Percentiles rank a stretch among this genome's conserved stretches.
Evolutionary conservation across 2,113 vertebrate species (phyloP).

Genomic region (Martes martes): DNA sequence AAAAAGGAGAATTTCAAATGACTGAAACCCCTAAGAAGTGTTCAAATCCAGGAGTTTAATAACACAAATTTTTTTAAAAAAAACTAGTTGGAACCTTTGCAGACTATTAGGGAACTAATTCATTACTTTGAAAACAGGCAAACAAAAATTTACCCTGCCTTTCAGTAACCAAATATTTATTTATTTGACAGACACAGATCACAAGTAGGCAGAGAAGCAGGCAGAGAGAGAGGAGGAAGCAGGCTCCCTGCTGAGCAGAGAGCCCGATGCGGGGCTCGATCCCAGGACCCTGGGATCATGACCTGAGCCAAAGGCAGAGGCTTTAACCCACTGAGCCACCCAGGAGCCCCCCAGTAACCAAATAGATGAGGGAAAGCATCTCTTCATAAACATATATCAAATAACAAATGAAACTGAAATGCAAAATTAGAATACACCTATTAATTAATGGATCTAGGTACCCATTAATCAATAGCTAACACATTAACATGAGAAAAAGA

Average conservation of each 20-base stretch:
- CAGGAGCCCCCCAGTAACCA: not conserved
- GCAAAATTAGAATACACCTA: not conserved
- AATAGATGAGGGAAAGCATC: not conserved
- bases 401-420: not conserved
- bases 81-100: not conserved
- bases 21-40: not conserved
- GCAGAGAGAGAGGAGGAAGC: no score
- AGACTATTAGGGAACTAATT: not conserved
- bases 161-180: not conserved
- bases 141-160: not conserved
- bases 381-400: not conserved
- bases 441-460: not conserved
- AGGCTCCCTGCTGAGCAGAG: no score
- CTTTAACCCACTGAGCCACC: no score
- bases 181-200: no score
- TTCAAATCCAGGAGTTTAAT: not conserved
- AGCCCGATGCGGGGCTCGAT: no score
- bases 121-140: not conserved
- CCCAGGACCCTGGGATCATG: no score
- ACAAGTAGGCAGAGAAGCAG: no score
- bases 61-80: not conserved
- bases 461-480: not conserved
- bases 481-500: not conserved
- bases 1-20: not conserved
- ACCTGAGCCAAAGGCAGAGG: no score